Conservation (phyloP, 2,888 invertebrate genomes). For the Melikaiella ostensackeni region DNA sequence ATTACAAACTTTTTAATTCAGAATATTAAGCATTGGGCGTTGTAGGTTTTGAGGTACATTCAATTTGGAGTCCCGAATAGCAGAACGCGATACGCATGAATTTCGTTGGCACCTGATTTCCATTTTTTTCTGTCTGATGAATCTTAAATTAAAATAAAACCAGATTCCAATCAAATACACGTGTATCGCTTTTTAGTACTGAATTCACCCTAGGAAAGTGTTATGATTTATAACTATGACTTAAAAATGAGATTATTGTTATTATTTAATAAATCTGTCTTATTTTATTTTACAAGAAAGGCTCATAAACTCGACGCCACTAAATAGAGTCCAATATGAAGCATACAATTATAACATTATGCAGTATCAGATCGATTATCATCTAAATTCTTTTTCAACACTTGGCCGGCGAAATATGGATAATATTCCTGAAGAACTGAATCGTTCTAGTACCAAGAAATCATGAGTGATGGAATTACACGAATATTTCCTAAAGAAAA, state of each 20-base stretch:
- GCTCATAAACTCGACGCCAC: too few relatives aligned
- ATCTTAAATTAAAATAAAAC: background rate
- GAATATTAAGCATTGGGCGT: too few relatives aligned
- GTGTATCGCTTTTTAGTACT: background rate
- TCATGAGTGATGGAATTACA: background rate
- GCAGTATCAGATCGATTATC: too few relatives aligned
- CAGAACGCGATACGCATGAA: background rate
- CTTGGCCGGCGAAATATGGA: background rate
- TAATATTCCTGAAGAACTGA: slow-evolving; percentile 8
- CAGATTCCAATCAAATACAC: background rate
- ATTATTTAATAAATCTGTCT: too few relatives aligned
- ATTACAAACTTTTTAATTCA: too few relatives aligned
- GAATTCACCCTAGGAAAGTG: background rate
- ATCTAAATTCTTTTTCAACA: background rate
- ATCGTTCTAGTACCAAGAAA: background rate
- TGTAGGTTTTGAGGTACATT: too few relatives aligned
- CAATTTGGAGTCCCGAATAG: background rate
- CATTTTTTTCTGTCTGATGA: background rate
- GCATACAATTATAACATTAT: too few relatives aligned
- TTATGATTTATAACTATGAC: background rate
- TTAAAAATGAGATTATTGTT: too few relatives aligned
- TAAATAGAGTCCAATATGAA: too few relatives aligned
- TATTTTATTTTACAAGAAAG: too few relatives aligned
- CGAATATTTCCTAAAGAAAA: background rate
- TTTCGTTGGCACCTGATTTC: background rate